Conservation (phyloP, 2,797 vertebrate genomes). For the Mallotus villosus region DNA sequence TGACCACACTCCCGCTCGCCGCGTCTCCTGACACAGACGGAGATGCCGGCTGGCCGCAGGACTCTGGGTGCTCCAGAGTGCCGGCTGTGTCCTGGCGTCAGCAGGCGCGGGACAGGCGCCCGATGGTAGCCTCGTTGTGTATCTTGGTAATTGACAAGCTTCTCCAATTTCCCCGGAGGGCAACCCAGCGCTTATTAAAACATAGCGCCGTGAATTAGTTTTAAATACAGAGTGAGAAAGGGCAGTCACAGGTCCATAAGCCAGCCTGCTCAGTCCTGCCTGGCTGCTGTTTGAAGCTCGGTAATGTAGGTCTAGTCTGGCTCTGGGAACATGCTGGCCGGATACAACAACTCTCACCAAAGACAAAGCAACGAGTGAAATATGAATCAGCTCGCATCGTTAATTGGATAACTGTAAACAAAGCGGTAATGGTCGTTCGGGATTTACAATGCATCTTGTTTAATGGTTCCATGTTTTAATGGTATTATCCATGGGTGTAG, state of each 20-base stretch:
- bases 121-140: conserved; percentile 31
- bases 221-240: conserved; percentile 60
- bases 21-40: background rate
- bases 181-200: conserved; percentile 60
- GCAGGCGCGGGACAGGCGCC: conserved; percentile 15
- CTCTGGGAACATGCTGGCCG: background rate
- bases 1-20: conserved; percentile 9
- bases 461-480: no score
- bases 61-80: background rate
- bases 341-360: background rate
- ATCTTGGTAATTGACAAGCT: conserved; percentile 61
- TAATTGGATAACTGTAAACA: background rate
- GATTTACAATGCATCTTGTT: no score
- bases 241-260: conserved; percentile 55
- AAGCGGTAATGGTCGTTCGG: no score
- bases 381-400: background rate
- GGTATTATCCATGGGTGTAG: no score
- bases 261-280: conserved; percentile 37
- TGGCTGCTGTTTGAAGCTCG: conserved; percentile 50
- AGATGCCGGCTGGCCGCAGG: conserved; percentile 35
- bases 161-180: conserved; percentile 55
- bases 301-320: conserved; percentile 23
- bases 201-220: conserved; percentile 41
- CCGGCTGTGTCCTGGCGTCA: conserved; percentile 13
- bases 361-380: background rate